Percentiles rank a stretch among this genome's conserved stretches.
Evolutionary conservation across 1,140 invertebrate genomes (phyloP).

Genomic region (Nomia melanderi): DNA sequence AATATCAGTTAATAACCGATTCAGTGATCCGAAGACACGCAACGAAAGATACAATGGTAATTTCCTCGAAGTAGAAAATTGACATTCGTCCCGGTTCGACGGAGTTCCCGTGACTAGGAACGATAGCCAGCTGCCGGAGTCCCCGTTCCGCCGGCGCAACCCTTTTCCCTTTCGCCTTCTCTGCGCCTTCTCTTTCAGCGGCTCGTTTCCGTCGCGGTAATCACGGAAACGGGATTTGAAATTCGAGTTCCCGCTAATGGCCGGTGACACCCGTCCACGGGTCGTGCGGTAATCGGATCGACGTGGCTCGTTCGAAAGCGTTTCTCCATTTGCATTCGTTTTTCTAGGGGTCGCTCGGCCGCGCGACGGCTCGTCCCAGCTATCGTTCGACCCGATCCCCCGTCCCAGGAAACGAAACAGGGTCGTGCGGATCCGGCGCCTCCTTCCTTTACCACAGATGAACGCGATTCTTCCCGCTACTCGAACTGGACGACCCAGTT

Average conservation of each 20-base stretch:
- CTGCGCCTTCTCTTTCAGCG: constrained; percentile 2
- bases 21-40: too few relatives aligned
- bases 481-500: constrained; percentile 8
- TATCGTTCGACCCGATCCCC: constrained; percentile 20
- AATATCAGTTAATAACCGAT: too few relatives aligned
- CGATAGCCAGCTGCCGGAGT: neutral
- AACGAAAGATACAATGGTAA: too few relatives aligned
- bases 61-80: too few relatives aligned
- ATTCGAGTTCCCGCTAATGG: constrained; percentile 66
- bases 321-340: constrained; percentile 50
- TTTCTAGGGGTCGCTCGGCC: constrained; percentile 16
- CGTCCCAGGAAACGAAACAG: constrained; percentile 44
- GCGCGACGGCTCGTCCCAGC: neutral
- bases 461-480: constrained; percentile 22
- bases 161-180: neutral
- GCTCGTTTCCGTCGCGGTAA: constrained; percentile 61
- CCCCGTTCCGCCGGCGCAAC: neutral
- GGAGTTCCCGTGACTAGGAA: constrained; percentile 42
- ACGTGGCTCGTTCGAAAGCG: constrained; percentile 49
- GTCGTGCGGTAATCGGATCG: constrained; percentile 59
- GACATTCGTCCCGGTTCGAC: too few relatives aligned
- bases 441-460: constrained; percentile 2
- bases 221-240: constrained; percentile 68
- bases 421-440: constrained; percentile 16
- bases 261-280: constrained; percentile 57